phyloP scores from a whole-genome alignment of 2,113 vertebrate genomes.

The Xenotilapia longispinis region DNA sequence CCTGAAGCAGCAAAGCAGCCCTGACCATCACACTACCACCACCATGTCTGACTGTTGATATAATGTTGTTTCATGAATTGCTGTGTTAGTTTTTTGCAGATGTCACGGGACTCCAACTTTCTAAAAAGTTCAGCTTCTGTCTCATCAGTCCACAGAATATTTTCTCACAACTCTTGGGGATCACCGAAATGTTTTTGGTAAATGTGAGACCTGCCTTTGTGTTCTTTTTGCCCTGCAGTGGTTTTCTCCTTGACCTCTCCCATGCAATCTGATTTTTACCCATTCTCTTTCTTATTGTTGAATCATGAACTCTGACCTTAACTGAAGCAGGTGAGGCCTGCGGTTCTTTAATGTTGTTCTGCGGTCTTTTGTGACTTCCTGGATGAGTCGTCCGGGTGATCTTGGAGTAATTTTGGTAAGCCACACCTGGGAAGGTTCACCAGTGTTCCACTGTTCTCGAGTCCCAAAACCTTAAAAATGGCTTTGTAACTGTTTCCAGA shows the following conservation, averaged over 20 bases:
- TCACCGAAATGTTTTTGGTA: neutral
- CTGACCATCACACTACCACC: neutral
- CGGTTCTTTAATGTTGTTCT: neutral
- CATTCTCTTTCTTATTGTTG: neutral
- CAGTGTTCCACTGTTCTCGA: neutral
- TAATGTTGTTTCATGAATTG: neutral
- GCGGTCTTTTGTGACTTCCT: neutral
- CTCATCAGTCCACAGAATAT: neutral
- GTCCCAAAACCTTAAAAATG: neutral
- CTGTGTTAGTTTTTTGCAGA: neutral
- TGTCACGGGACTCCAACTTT: accelerated
- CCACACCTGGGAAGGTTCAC: neutral
- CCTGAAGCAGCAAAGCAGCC: neutral
- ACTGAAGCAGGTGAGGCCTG: neutral
- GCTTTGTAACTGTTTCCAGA: neutral
- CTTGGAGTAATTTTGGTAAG: neutral
- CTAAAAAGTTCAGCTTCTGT: neutral
- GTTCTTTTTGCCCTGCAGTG: neutral
- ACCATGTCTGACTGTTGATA: neutral
- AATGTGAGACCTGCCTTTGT: neutral
- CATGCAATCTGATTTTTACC: neutral
- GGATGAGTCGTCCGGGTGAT: neutral
- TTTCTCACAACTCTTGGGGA: accelerated
- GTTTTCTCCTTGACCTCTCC: neutral
- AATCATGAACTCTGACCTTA: neutral